Percentiles rank a stretch among this genome's conserved stretches.
Evolutionary conservation across 2,797 vertebrate species (phyloP).

Genomic region (Enteromius unitaeniatus): DNA sequence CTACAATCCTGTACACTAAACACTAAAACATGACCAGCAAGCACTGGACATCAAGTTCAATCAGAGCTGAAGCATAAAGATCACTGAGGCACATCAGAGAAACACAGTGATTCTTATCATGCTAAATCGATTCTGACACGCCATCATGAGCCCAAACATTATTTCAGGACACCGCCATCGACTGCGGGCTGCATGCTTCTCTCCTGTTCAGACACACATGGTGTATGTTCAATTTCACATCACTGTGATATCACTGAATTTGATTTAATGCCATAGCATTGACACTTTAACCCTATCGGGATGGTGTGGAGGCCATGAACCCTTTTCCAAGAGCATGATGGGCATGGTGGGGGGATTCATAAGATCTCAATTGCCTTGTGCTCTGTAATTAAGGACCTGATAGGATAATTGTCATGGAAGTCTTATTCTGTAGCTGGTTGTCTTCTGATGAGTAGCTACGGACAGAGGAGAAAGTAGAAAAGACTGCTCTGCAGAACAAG

Average conservation of each 20-base stretch:
- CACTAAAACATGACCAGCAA: not conserved
- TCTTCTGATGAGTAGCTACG: conserved; percentile 34
- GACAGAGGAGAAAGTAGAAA: not conserved
- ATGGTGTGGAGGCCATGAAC: not conserved
- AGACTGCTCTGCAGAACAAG: not conserved
- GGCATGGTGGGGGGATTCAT: not conserved
- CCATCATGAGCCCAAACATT: not conserved
- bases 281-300: not conserved
- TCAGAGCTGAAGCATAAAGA: conserved; percentile 20
- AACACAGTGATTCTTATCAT: conserved; percentile 3
- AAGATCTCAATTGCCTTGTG: not conserved
- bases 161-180: not conserved
- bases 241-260: not conserved
- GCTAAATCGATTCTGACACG: not conserved
- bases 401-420: conserved; percentile 32
- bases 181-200: not conserved
- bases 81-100: conserved; percentile 10
- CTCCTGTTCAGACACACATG: conserved; percentile 7
- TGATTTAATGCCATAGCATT: not conserved
- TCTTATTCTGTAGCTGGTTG: conserved; percentile 13
- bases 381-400: conserved; percentile 31
- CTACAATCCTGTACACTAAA: not conserved
- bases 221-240: not conserved
- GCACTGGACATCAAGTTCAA: conserved; percentile 11
- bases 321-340: not conserved